These are phyloP conservation scores for Nephrotoma flavescens DNA, from an alignment of 2,888 invertebrate species.

Conservation along the genomic window DNA sequence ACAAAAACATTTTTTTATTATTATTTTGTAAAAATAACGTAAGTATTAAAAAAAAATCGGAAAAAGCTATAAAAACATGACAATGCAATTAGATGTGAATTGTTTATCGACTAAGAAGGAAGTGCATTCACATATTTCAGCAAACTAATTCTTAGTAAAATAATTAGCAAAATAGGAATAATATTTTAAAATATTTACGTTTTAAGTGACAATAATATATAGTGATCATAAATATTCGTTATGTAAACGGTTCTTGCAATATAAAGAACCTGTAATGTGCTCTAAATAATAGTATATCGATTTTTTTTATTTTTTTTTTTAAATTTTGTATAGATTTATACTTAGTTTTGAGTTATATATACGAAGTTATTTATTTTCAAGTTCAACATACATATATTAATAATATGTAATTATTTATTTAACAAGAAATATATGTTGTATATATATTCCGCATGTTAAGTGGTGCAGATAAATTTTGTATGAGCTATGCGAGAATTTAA, in stretches of 20 bases:
- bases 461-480: background rate
- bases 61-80: constrained; percentile 2
- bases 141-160: background rate
- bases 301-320: background rate
- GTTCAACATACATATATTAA: background rate
- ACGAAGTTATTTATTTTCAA: background rate
- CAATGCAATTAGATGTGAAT: constrained; percentile 2
- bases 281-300: background rate
- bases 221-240: background rate
- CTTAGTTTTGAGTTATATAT: background rate
- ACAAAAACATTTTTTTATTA: background rate
- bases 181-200: background rate
- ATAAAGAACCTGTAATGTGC: background rate
- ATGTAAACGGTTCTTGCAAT: background rate
- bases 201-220: background rate
- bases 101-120: background rate
- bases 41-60: background rate
- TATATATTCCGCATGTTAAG: background rate
- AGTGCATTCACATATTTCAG: background rate
- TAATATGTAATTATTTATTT: background rate
- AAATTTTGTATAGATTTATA: background rate
- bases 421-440: background rate
- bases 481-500: background rate
- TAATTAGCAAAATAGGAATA: background rate
- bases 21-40: background rate